Conservation (phyloP, 2,888 invertebrate species). For the Ormia ochracea region DNA sequence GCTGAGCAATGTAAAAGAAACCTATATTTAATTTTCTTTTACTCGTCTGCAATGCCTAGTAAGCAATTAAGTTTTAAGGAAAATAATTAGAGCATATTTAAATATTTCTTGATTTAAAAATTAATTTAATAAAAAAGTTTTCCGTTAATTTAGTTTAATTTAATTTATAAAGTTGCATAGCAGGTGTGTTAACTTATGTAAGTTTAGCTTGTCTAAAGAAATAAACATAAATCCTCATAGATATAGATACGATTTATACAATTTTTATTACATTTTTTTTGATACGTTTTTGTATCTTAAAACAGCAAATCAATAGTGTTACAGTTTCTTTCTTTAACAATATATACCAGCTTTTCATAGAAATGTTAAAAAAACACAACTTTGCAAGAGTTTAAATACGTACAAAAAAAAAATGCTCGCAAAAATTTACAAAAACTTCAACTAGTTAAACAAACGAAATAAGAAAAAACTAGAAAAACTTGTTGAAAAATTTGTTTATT, state of each 20-base stretch:
- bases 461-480: conserved; percentile 59
- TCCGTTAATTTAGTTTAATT: neutral
- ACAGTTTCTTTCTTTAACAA: conserved; percentile 13
- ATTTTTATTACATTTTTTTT: conserved; percentile 22
- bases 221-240: neutral
- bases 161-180: neutral
- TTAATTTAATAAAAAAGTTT: conserved; percentile 22
- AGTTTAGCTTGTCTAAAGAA: neutral
- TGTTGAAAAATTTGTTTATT: conserved; percentile 63
- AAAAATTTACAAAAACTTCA: neutral
- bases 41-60: neutral
- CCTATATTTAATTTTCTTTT: neutral
- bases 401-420: neutral
- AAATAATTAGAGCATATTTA: conserved; percentile 55
- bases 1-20: neutral
- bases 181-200: conserved; percentile 59
- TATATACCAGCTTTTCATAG: neutral
- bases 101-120: conserved; percentile 11
- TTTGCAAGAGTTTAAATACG: conserved; percentile 41
- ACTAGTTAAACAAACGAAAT: conserved; percentile 1
- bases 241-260: neutral
- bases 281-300: neutral
- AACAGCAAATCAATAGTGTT: conserved; percentile 23
- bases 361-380: conserved; percentile 18
- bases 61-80: conserved; percentile 32